Percentiles rank a stretch among this genome's conserved stretches.
Conservation (phyloP, 2,113 vertebrate genomes). For the Salvator merianae region DNA sequence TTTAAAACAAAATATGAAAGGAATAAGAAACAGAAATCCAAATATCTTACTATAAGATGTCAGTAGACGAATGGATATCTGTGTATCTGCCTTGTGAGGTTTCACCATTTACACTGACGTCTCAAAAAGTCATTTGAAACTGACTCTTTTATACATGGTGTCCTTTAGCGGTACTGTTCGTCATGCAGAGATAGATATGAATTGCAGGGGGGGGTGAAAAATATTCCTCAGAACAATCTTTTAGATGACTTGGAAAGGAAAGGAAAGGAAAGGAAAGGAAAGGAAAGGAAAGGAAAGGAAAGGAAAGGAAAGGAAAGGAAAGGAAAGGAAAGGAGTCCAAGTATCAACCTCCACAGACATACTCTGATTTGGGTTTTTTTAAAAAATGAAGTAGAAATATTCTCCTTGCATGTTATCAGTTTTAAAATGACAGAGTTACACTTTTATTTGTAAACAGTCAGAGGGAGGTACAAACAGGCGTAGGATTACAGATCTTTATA, state of each 20-base stretch:
- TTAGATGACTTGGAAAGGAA: not conserved
- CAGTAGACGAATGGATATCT: conserved; percentile 19
- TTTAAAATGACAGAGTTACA: conserved; percentile 5
- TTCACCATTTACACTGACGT: conserved; percentile 20
- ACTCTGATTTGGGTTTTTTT: not conserved
- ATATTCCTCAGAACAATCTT: not conserved
- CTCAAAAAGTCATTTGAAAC: conserved; percentile 39
- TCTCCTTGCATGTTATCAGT: conserved; percentile 8
- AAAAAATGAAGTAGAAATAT: conserved; percentile 26
- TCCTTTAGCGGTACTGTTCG: not conserved
- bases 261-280: too few relatives aligned
- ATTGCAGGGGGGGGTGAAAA: not conserved
- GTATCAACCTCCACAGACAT: not conserved
- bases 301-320: too few relatives aligned
- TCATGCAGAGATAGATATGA: not conserved
- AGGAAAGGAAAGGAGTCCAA: conserved; percentile 9
- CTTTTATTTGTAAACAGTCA: conserved; percentile 52
- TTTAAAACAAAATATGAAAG: conserved; percentile 24
- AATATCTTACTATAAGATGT: conserved; percentile 36
- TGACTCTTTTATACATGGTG: not conserved
- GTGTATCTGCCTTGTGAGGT: conserved; percentile 13
- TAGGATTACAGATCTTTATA: conserved; percentile 78
- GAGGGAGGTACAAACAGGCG: conserved; percentile 64
- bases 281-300: too few relatives aligned
- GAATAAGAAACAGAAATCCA: conserved; percentile 37